These are phyloP conservation scores for Naso thynnoides DNA, from an alignment of 2,797 vertebrate species.

Conservation along the genomic window DNA sequence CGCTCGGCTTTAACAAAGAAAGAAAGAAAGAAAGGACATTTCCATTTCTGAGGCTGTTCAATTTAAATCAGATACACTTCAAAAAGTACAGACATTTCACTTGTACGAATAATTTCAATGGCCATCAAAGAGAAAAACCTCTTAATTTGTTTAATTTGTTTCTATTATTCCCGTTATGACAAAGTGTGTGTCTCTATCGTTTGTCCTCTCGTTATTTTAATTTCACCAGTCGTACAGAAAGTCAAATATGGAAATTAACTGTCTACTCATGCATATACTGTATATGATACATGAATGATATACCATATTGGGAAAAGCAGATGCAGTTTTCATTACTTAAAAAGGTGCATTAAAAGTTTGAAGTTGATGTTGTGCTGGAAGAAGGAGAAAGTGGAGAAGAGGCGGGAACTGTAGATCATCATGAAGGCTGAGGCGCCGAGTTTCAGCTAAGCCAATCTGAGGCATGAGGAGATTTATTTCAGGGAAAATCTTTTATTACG, in stretches of 20 bases:
- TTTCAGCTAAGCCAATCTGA: too few species aligned
- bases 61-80: constrained; percentile 12
- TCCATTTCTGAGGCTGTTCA: constrained; percentile 20
- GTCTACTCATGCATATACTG: too few species aligned
- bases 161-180: neutral
- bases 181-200: neutral
- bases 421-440: too few species aligned
- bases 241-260: neutral
- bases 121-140: neutral
- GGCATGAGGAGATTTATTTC: too few species aligned
- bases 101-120: neutral
- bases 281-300: neutral
- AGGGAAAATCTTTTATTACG: too few species aligned
- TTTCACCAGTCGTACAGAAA: neutral
- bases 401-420: too few species aligned
- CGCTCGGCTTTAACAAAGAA: neutral
- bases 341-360: too few species aligned
- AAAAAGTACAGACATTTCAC: constrained; percentile 11
- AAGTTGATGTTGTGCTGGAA: too few species aligned
- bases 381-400: too few species aligned
- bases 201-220: neutral
- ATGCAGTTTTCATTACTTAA: neutral
- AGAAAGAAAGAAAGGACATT: constrained; percentile 8
- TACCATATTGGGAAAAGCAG: neutral
- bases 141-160: neutral